Conservation (phyloP, 30 jellyfish, hydroid and myxozoan species). For the Hydractinia symbiolongicarpus region DNA sequence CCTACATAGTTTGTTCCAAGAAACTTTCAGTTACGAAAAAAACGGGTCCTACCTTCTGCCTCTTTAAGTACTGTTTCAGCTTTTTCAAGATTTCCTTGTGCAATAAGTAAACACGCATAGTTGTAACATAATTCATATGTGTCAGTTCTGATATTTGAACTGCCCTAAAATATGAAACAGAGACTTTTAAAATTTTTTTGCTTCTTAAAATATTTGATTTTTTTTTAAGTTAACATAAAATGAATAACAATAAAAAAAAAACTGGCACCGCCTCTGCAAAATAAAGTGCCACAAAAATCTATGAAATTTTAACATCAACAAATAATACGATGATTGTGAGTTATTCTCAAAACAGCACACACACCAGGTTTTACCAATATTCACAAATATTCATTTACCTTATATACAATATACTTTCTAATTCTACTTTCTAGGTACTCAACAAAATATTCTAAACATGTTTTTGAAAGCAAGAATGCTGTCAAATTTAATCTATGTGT, state of each 20-base stretch:
- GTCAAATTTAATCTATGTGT: too few species aligned
- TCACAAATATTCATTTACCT: too few species aligned
- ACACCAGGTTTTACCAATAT: too few species aligned
- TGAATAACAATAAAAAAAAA: not conserved
- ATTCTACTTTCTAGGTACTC: too few species aligned
- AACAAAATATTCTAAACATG: too few species aligned
- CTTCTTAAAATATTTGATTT: not conserved
- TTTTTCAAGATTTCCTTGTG: conserved; percentile 64
- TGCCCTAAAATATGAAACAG: conserved; percentile 44
- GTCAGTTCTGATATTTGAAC: conserved; percentile 47
- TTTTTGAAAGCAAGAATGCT: too few species aligned
- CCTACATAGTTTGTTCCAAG: too few species aligned
- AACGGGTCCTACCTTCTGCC: conserved; percentile 68
- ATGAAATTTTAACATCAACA: too few species aligned
- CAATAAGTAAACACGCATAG: conserved; percentile 76
- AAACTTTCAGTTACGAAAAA: not conserved
- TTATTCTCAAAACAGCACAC: too few species aligned
- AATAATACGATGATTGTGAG: too few species aligned
- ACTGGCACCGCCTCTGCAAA: not conserved
- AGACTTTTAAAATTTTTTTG: not conserved
- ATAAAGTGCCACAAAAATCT: not conserved
- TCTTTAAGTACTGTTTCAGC: conserved; percentile 65
- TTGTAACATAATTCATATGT: conserved; percentile 95
- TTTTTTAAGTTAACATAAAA: not conserved
- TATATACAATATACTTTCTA: too few species aligned